A percentile compares a stretch with the other conserved stretches of the same genome.
Conservation (phyloP, 2,888 invertebrate genomes). For the Temnothorax rugatulus region DNA sequence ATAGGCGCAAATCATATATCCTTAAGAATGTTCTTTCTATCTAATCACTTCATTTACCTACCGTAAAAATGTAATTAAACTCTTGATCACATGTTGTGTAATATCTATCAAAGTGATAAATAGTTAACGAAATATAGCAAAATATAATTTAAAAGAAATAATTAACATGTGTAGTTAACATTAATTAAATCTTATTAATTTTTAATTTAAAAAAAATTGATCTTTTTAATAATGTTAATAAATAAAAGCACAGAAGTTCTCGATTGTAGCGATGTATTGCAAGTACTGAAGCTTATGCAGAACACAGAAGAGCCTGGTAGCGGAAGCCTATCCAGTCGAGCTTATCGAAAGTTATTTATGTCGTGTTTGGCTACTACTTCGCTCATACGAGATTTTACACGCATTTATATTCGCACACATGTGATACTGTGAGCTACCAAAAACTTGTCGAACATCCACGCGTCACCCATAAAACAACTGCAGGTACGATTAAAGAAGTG, state of each 20-base stretch:
- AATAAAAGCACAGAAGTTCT: slow-evolving; percentile 1
- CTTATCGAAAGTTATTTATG: slow-evolving; percentile 80
- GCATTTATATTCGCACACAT: slow-evolving; percentile 46
- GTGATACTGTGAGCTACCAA: slow-evolving; percentile 59
- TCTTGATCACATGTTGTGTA: neutral
- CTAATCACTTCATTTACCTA: slow-evolving; percentile 17
- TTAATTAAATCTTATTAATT: neutral
- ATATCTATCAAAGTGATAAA: slow-evolving; percentile 9
- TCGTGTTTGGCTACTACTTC: slow-evolving; percentile 71
- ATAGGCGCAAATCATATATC: slow-evolving; percentile 6
- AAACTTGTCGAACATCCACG: slow-evolving; percentile 67
- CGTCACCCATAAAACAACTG: slow-evolving; percentile 60
- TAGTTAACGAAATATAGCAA: neutral
- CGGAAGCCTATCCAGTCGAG: slow-evolving; percentile 73
- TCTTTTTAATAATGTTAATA: neutral
- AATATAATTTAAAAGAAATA: neutral
- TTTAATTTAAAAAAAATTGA: neutral
- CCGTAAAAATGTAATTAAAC: neutral
- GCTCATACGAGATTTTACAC: slow-evolving; percentile 61
- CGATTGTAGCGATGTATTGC: slow-evolving; percentile 47
- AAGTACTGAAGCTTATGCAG: slow-evolving; percentile 68
- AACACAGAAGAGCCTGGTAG: slow-evolving; percentile 72
- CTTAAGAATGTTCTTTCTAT: slow-evolving; percentile 8
- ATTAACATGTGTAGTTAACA: neutral
- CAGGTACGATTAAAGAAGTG: slow-evolving; percentile 52